Conservation (phyloP, 2,888 invertebrate species). For the Priocnemis perturbator region DNA sequence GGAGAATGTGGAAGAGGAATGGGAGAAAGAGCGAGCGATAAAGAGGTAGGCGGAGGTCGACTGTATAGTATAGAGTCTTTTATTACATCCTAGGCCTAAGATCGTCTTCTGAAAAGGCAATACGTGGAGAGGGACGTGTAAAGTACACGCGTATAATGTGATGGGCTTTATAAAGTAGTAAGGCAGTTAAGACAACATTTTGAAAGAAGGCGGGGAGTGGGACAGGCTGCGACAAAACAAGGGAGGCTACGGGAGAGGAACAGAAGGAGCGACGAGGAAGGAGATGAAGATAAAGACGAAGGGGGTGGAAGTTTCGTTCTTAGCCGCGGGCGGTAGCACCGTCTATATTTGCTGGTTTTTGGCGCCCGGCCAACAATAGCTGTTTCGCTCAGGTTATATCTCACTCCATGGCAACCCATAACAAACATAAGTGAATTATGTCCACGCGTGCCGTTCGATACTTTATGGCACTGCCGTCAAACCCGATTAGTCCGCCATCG, state of each 20-base stretch:
- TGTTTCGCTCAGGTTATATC: slow-evolving; percentile 68
- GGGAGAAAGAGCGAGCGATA: background rate
- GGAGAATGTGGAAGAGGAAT: background rate
- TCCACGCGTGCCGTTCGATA: slow-evolving; percentile 67
- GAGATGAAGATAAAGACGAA: slow-evolving; percentile 1
- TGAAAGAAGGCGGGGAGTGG: background rate
- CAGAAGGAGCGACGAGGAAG: slow-evolving; percentile 3
- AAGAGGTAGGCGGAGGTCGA: background rate
- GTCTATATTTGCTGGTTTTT: slow-evolving; percentile 68
- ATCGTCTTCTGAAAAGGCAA: too few species aligned
- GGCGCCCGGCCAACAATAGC: slow-evolving; percentile 70
- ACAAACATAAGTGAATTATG: slow-evolving; percentile 74
- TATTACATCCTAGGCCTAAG: too few species aligned
- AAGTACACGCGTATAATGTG: too few species aligned
- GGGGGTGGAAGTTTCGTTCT: slow-evolving; percentile 9
- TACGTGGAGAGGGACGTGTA: too few species aligned
- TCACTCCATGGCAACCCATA: slow-evolving; percentile 72
- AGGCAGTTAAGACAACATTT: too few species aligned
- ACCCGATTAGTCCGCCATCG: slow-evolving; percentile 61
- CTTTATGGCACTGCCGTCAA: slow-evolving; percentile 62
- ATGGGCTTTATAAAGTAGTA: too few species aligned
- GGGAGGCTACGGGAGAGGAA: background rate
- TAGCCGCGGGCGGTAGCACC: slow-evolving; percentile 33
- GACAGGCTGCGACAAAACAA: background rate
- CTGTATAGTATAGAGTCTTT: too few species aligned